Conservation (phyloP, 2,797 vertebrate genomes). For the Distichodus sexfasciatus region DNA sequence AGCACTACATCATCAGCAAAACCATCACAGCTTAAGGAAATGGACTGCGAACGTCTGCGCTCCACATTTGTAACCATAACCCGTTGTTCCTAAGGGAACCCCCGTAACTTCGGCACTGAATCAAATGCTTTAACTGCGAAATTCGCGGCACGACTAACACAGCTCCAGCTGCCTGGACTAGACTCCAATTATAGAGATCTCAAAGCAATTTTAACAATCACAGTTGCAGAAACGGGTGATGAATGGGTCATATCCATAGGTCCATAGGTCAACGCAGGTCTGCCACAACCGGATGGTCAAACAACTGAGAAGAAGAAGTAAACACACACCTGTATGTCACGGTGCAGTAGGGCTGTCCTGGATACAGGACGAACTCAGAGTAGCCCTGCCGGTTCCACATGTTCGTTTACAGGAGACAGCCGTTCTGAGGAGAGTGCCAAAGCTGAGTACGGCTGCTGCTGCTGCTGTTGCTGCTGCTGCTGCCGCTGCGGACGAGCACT, state of each 20-base stretch:
- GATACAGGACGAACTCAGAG: slow-evolving; percentile 62
- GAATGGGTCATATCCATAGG: too few relatives aligned
- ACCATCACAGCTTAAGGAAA: slow-evolving; percentile 6
- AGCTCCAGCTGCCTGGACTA: too few relatives aligned
- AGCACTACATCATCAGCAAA: not conserved
- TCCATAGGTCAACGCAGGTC: not conserved
- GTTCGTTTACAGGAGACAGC: slow-evolving; percentile 59
- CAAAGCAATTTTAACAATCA: too few relatives aligned
- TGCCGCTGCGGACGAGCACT: slow-evolving; percentile 48
- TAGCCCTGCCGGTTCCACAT: slow-evolving; percentile 79
- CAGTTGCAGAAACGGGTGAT: too few relatives aligned
- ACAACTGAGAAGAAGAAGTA: not conserved
- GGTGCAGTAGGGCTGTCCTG: slow-evolving; percentile 64
- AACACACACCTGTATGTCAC: slow-evolving; percentile 74
- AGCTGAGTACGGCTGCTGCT: slow-evolving; percentile 25
- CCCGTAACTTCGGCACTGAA: slow-evolving; percentile 7
- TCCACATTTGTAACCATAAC: slow-evolving; percentile 11
- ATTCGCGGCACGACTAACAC: not conserved
- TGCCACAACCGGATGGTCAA: not conserved
- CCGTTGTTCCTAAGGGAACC: not conserved
- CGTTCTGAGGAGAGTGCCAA: slow-evolving; percentile 37
- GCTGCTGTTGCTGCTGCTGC: slow-evolving; percentile 29
- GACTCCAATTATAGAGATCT: too few relatives aligned
- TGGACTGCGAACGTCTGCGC: not conserved
- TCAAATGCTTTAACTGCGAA: slow-evolving; percentile 1